These are phyloP conservation scores for Myotis findleyi DNA, from an alignment of 2,797 vertebrate species.

Conservation along the genomic window DNA sequence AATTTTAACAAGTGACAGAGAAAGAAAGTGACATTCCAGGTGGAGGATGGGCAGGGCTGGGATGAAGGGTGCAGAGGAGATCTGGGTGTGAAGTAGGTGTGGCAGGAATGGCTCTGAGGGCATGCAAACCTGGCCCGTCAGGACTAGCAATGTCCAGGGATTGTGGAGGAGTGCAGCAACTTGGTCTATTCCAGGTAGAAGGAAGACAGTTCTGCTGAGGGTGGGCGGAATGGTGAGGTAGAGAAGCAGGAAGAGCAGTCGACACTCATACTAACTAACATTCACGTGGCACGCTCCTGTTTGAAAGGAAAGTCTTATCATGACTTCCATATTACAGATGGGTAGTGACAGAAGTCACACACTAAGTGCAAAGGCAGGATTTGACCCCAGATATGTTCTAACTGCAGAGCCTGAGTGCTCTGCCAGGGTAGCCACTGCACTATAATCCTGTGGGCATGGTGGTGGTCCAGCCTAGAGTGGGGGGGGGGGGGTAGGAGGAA, in stretches of 20 bases:
- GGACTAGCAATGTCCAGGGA: neutral
- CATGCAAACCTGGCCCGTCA: neutral
- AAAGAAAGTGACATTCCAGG: neutral
- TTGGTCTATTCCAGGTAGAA: neutral
- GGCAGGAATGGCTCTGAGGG: neutral
- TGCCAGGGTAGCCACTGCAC: neutral
- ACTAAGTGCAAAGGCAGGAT: neutral
- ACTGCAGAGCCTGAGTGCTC: neutral
- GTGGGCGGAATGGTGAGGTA: neutral
- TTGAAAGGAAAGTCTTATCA: neutral
- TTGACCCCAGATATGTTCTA: neutral
- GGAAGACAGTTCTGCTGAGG: neutral
- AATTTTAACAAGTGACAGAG: constrained; percentile 16
- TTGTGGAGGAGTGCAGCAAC: neutral
- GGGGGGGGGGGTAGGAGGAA: too few relatives aligned
- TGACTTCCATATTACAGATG: neutral
- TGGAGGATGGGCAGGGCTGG: neutral
- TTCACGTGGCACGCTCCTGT: neutral
- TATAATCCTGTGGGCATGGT: neutral
- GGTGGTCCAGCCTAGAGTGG: neutral
- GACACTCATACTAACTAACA: neutral
- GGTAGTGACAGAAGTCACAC: neutral
- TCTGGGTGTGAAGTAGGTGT: neutral
- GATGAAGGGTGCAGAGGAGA: neutral
- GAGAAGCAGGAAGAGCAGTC: neutral